Evolutionary conservation across 1,140 invertebrate genomes (phyloP).

Genomic region (Steinernema feltiae): DNA sequence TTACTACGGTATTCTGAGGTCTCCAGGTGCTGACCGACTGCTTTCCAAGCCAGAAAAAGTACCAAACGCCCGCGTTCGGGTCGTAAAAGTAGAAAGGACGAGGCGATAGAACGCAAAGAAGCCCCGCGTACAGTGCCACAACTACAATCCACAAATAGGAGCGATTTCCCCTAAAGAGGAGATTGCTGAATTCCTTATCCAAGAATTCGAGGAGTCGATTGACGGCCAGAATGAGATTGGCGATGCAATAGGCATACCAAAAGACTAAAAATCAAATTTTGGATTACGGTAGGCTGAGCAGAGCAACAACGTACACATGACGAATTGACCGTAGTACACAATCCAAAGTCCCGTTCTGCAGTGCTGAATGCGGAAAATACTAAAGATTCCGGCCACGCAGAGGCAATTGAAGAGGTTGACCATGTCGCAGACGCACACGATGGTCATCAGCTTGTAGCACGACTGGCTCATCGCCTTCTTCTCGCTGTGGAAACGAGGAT

Average conservation of each 20-base stretch:
- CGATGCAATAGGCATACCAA: not conserved
- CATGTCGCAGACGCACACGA: not conserved
- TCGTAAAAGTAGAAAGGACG: slow-evolving; percentile 1
- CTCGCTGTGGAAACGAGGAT: not conserved
- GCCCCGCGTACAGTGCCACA: not conserved
- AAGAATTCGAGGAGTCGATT: not conserved
- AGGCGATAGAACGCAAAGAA: not conserved
- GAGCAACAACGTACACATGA: not conserved
- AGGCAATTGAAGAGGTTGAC: not conserved
- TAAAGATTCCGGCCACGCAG: not conserved
- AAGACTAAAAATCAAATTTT: not conserved
- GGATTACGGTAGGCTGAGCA: not conserved
- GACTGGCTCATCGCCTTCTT: not conserved
- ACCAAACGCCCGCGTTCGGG: not conserved
- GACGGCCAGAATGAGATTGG: not conserved
- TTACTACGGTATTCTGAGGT: not conserved
- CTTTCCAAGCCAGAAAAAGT: slow-evolving; percentile 5
- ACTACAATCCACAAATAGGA: not conserved
- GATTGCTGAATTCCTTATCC: not conserved
- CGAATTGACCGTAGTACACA: not conserved
- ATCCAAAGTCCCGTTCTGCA: not conserved
- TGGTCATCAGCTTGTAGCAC: slow-evolving; percentile 5
- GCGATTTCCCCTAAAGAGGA: not conserved
- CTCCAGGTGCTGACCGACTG: too few relatives aligned
- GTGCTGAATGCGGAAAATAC: not conserved